These are phyloP conservation scores for Drosophila trichaetosa DNA, from an alignment of 2,888 invertebrate species.

Conservation along the genomic window DNA sequence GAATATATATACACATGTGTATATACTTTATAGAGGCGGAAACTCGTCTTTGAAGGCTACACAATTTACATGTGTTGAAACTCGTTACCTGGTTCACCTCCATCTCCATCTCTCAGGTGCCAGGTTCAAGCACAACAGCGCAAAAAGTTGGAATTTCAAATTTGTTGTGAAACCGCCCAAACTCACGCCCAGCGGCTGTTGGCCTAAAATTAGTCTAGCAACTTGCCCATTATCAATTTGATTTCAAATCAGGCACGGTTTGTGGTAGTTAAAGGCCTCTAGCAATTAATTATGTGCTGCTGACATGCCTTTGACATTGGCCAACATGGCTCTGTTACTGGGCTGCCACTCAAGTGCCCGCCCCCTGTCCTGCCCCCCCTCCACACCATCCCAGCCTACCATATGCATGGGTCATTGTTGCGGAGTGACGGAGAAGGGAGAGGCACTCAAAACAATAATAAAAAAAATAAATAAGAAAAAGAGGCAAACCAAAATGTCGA, in stretches of 20 bases:
- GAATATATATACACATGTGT: background rate
- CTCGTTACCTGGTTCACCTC: background rate
- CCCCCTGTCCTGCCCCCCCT: background rate
- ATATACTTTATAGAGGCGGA: background rate
- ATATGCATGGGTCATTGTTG: background rate
- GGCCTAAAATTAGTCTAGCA: slow-evolving; percentile 17
- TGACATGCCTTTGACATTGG: slow-evolving; percentile 51
- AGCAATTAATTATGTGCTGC: slow-evolving; percentile 52
- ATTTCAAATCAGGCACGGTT: slow-evolving; percentile 18
- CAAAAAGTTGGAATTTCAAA: slow-evolving; percentile 11
- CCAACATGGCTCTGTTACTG: slow-evolving; percentile 16
- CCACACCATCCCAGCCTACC: background rate
- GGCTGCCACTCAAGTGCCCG: slow-evolving; percentile 11
- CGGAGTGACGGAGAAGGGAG: background rate
- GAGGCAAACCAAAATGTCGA: slow-evolving; percentile 1
- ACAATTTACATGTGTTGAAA: background rate
- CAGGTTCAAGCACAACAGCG: background rate
- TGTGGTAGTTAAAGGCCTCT: background rate
- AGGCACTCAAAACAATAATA: background rate
- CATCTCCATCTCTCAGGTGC: background rate
- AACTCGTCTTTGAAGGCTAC: background rate
- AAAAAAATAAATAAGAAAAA: background rate
- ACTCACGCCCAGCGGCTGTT: slow-evolving; percentile 8
- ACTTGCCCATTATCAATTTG: slow-evolving; percentile 30
- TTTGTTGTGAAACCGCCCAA: slow-evolving; percentile 14